phyloP scores from a whole-genome alignment of 2,113 vertebrate genomes.

The Macrotus californicus region DNA sequence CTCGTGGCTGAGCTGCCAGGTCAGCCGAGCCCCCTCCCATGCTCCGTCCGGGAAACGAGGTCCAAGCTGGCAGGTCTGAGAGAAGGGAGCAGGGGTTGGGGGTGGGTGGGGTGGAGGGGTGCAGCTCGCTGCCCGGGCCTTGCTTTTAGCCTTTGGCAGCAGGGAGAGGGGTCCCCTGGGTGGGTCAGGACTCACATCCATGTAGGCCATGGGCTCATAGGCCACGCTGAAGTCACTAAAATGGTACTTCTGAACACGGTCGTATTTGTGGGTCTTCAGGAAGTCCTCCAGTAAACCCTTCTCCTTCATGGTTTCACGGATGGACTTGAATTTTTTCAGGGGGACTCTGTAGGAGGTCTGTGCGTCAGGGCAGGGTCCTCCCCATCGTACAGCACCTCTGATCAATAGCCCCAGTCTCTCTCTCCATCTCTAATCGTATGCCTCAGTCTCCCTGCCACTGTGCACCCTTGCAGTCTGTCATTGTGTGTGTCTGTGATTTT shows the following conservation, averaged over 20 bases:
- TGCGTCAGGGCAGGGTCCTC: background rate
- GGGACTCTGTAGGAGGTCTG: constrained; percentile 73
- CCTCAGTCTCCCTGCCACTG: accelerated
- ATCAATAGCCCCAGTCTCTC: background rate
- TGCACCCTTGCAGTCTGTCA: accelerated
- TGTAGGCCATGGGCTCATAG: constrained; percentile 80
- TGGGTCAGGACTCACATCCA: constrained; percentile 80
- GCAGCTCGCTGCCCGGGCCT: background rate
- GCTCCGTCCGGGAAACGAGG: background rate
- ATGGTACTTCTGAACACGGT: constrained; percentile 76
- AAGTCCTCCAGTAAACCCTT: constrained; percentile 76
- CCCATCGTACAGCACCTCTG: accelerated
- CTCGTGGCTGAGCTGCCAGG: background rate
- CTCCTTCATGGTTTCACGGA: constrained; percentile 80
- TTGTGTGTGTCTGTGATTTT: background rate
- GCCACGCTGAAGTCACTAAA: background rate
- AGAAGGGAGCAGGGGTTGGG: background rate
- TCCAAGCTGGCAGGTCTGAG: background rate
- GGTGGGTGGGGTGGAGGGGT: background rate
- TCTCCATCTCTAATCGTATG: background rate
- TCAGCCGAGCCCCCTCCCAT: accelerated
- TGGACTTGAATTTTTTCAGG: constrained; percentile 79
- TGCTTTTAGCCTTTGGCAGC: background rate
- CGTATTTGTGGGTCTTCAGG: constrained; percentile 68
- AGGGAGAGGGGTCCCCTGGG: accelerated